Conservation (phyloP, 2,888 invertebrate species). For the Cheilosia grossa region DNA sequence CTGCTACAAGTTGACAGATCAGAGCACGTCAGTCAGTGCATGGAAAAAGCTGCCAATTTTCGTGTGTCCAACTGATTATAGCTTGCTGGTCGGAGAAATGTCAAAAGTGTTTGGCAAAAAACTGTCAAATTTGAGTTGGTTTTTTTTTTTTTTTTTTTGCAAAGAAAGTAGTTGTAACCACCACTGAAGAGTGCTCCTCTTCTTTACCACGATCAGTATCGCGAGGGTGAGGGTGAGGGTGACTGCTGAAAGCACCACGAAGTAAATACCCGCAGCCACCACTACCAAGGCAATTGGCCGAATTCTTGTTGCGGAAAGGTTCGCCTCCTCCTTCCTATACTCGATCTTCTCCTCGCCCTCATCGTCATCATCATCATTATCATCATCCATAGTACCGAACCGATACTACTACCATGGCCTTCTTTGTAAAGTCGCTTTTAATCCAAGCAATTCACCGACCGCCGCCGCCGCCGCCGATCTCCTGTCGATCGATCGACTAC, state of each 20-base stretch:
- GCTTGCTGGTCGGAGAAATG: slow-evolving; percentile 2
- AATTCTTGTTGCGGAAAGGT: slow-evolving; percentile 70
- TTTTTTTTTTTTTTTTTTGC: slow-evolving; percentile 1
- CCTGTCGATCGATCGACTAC: slow-evolving; percentile 72
- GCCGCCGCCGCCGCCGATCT: slow-evolving; percentile 53
- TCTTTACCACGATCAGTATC: slow-evolving; percentile 43
- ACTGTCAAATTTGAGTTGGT: not conserved
- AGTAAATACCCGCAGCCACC: slow-evolving; percentile 16
- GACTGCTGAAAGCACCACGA: slow-evolving; percentile 9
- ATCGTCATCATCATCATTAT: slow-evolving; percentile 19
- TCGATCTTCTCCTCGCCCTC: slow-evolving; percentile 46
- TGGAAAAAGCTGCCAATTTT: slow-evolving; percentile 1
- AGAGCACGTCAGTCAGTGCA: slow-evolving; percentile 12
- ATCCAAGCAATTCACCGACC: slow-evolving; percentile 68
- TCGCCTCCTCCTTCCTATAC: slow-evolving; percentile 47
- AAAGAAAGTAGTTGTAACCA: slow-evolving; percentile 52
- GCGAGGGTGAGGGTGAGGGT: slow-evolving; percentile 24
- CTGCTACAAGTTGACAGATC: slow-evolving; percentile 33
- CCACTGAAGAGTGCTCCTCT: slow-evolving; percentile 17
- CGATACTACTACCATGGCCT: slow-evolving; percentile 33
- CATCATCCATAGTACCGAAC: slow-evolving; percentile 24
- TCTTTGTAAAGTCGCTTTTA: slow-evolving; percentile 72
- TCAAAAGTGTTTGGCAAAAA: slow-evolving; percentile 25
- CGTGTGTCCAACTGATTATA: not conserved
- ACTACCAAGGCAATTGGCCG: slow-evolving; percentile 65